These are phyloP conservation scores for Arion vulgaris DNA, from an alignment of 1,140 invertebrate genomes.

Conservation along the genomic window DNA sequence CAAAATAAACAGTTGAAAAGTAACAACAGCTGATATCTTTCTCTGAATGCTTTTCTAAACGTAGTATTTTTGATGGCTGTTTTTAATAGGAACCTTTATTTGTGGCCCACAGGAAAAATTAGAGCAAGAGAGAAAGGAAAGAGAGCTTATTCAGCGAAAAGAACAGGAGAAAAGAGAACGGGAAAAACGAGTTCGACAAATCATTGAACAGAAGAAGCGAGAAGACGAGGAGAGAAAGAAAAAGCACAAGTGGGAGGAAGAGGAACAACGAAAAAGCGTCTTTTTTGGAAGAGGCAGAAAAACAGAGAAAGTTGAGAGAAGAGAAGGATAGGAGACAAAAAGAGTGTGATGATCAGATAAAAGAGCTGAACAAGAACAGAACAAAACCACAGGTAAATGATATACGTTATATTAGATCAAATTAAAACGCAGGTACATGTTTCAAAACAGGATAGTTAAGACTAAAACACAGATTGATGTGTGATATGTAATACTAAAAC, in stretches of 20 bases:
- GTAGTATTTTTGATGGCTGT: background rate
- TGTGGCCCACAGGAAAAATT: constrained; percentile 34
- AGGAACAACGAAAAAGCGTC: constrained; percentile 22
- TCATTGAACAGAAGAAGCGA: constrained; percentile 26
- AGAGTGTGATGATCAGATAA: constrained; percentile 35
- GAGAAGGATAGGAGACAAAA: constrained; percentile 28
- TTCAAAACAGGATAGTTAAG: too few species aligned
- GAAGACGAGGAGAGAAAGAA: constrained; percentile 30
- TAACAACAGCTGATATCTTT: background rate
- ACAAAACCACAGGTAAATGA: constrained; percentile 26
- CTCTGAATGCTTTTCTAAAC: background rate
- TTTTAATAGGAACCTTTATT: background rate
- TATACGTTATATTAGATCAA: background rate
- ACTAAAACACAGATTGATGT: too few species aligned
- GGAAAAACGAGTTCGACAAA: constrained; percentile 18
- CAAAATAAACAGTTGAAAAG: too few species aligned
- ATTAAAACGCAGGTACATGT: background rate
- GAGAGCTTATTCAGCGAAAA: constrained; percentile 25
- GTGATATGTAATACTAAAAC: too few species aligned
- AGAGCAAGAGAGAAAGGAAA: constrained; percentile 37
- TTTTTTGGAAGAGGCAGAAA: constrained; percentile 6
- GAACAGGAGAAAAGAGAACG: constrained; percentile 27
- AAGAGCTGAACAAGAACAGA: constrained; percentile 34
- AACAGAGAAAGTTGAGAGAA: constrained; percentile 16
- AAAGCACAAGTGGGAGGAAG: constrained; percentile 17